Evolutionary conservation across 2,113 vertebrate genomes (phyloP), one percentile per base, ranked within the genome.

Genomic region (Engystomops pustulosus): DNA sequence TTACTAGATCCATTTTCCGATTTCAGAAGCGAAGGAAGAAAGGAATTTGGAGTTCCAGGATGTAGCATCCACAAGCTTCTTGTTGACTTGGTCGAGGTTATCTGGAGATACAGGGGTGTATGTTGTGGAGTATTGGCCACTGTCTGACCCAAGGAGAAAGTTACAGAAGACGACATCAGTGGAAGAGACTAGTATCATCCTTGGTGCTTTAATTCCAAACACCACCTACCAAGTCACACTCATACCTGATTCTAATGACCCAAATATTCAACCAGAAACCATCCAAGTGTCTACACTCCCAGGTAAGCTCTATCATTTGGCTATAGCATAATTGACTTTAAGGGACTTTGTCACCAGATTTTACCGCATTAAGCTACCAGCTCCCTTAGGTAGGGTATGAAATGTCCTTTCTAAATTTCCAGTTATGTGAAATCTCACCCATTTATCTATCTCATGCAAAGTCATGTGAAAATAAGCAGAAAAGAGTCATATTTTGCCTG

Each of bases 191-290:
- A 89, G 83, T 79, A 87, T 90, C 51, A 27, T 80, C 18, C 90
- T 98, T 81, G 90, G 87, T 0, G 88, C 87, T 78, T 94, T 99
- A 1, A 85, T 86, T 4, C 93, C 98, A 0, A 92, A 94, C 79
- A 96, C 95, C n/a, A 95, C 90, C 0, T 99, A 99, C 0, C 90
- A 90, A 1, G 95, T 94, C 69, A 94, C 88, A 0, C 94, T 99
- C 74, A 89, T 91, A 9, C 95, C 97, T 0, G 94, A 97, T 79
- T 96, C 95, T 72, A 96, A 96, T 15, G 36, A 91, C 36, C 91
- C 85, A 18, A 87, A 88, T 8, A 88, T 96, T 79, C 90, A 92
- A 10, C 86, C 93, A 0, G 95, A 97, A 65, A 93, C 86, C 0
- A 89, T 94, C 1, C 90, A 87, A 23, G 98, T 98, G 79, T 96